phyloP scores from a whole-genome alignment of 2,113 vertebrate genomes.

The Plestiodon gilberti region DNA sequence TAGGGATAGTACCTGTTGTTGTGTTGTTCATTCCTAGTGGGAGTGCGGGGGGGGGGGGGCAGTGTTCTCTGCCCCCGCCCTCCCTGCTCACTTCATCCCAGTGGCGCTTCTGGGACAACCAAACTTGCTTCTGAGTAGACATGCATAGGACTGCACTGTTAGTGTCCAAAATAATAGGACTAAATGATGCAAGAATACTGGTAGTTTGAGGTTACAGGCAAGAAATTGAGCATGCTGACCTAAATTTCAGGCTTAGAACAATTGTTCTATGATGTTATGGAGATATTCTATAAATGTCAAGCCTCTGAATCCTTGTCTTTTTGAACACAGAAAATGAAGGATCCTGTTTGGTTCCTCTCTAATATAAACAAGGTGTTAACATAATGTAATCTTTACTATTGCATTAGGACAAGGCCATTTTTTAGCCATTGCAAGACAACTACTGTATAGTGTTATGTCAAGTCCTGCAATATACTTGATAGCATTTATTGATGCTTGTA shows the following conservation, averaged over 20 bases:
- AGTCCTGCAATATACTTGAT: rapidly evolving
- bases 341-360: neutral
- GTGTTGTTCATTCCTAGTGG: no score
- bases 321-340: neutral
- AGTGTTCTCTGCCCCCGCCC: no score
- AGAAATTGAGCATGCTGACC: neutral
- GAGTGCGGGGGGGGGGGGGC: no score
- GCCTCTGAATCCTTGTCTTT: conserved; percentile 7
- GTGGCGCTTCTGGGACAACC: no score
- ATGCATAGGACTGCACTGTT: no score
- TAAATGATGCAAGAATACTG: neutral
- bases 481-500: neutral
- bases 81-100: no score
- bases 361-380: neutral
- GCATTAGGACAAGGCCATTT: neutral
- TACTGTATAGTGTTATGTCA: neutral
- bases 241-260: neutral
- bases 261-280: neutral
- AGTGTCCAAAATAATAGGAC: neutral
- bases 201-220: rapidly evolving
- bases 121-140: no score
- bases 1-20: no score
- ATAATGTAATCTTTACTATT: neutral
- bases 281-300: conserved; percentile 28
- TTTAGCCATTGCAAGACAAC: neutral